phyloP scores from a whole-genome alignment of 1,140 invertebrate genomes.

The Drepana arcuata region DNA sequence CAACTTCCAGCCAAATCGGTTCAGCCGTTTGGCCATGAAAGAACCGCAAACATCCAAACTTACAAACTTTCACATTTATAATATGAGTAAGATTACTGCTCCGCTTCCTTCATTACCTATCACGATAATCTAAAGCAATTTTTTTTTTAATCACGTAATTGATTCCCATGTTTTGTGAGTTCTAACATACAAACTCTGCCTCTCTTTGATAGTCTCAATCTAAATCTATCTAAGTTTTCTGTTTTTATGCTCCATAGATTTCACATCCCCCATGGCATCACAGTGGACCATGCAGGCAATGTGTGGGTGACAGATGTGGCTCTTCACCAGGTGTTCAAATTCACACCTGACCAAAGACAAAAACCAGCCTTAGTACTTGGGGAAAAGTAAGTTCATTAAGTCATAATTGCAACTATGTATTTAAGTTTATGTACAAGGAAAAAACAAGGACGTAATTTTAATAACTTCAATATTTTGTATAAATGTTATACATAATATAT shows the following conservation, averaged over 20 bases:
- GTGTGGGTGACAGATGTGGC: slow-evolving; percentile 93
- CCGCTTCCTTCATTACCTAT: no score
- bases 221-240: background rate
- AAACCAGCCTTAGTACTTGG: slow-evolving; percentile 64
- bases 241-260: slow-evolving; percentile 74
- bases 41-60: no score
- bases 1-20: no score
- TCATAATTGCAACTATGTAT: no score
- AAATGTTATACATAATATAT: no score
- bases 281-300: slow-evolving; percentile 86
- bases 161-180: slow-evolving; percentile 15
- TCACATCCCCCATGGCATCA: slow-evolving; percentile 94
- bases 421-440: no score
- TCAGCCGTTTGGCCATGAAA: no score
- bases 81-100: background rate
- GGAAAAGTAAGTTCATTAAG: slow-evolving; percentile 72
- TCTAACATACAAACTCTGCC: background rate
- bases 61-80: background rate
- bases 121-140: background rate
- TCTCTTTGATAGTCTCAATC: background rate
- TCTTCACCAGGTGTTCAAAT: slow-evolving; percentile 92
- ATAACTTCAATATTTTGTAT: slow-evolving; percentile 1
- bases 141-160: slow-evolving; percentile 3
- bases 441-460: no score
- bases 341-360: slow-evolving; percentile 64